Percentiles rank a stretch among this genome's conserved stretches.
phyloP scores from a whole-genome alignment of 2,888 invertebrate genomes.

The Orthosia cruda region DNA sequence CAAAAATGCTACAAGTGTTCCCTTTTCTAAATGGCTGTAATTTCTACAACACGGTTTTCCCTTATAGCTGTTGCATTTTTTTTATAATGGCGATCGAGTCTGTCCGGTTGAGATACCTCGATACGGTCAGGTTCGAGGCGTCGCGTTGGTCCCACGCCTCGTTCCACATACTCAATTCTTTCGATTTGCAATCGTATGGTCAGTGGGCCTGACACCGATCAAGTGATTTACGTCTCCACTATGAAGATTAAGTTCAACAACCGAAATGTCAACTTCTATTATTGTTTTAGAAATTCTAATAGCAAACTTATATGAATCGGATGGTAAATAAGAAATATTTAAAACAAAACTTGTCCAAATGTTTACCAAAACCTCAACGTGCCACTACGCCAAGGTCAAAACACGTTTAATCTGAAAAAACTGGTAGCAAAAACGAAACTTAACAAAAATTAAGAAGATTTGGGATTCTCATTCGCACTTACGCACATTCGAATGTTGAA shows the following conservation, averaged over 20 bases:
- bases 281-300: slow-evolving; percentile 20
- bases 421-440: slow-evolving; percentile 79
- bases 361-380: slow-evolving; percentile 68
- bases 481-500: slow-evolving; percentile 87
- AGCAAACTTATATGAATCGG: slow-evolving; percentile 30
- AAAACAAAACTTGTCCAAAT: slow-evolving; percentile 56
- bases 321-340: slow-evolving; percentile 38
- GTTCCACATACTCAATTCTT: slow-evolving; percentile 85
- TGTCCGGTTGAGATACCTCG: slow-evolving; percentile 90
- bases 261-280: slow-evolving; percentile 10
- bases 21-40: slow-evolving; percentile 73
- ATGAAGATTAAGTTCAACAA: slow-evolving; percentile 50
- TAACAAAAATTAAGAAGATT: slow-evolving; percentile 87
- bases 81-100: slow-evolving; percentile 82
- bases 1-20: slow-evolving; percentile 64
- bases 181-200: slow-evolving; percentile 77
- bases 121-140: slow-evolving; percentile 89
- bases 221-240: slow-evolving; percentile 59
- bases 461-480: slow-evolving; percentile 90
- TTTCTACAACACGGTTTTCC: slow-evolving; percentile 81
- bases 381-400: slow-evolving; percentile 71
- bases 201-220: slow-evolving; percentile 75
- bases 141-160: slow-evolving; percentile 86
- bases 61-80: slow-evolving; percentile 78
- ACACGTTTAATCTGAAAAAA: slow-evolving; percentile 74